A percentile compares a stretch with the other conserved stretches of the same genome.
These are phyloP conservation scores for Shinisaurus crocodilurus DNA, from an alignment of 2,113 vertebrate genomes.

Conservation along the genomic window DNA sequence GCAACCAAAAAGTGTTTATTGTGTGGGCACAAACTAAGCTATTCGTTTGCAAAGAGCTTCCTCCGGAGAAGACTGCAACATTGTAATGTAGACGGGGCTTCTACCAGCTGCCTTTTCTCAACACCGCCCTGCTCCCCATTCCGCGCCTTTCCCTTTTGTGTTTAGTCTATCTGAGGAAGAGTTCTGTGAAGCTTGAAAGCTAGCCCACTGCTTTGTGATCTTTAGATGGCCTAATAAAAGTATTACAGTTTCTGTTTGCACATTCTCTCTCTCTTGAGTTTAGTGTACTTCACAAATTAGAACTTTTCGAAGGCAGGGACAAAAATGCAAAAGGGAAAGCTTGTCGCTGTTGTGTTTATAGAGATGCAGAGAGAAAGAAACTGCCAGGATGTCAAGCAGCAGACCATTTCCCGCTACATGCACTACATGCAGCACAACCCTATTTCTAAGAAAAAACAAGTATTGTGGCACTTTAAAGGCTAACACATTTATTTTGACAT, in stretches of 20 bases:
- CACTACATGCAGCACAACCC: not conserved
- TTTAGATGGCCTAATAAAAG: not conserved
- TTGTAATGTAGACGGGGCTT: not conserved
- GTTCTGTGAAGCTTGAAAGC: constrained; percentile 2
- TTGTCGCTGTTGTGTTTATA: too few species aligned
- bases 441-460: not conserved
- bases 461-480: too few species aligned
- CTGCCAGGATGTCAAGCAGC: too few species aligned
- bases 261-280: not conserved
- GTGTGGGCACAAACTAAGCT: not conserved
- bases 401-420: not conserved
- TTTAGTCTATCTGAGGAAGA: not conserved
- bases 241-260: too few species aligned
- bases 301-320: not conserved
- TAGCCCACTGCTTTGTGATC: not conserved
- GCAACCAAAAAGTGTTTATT: constrained; percentile 1
- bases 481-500: too few species aligned
- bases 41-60: too few species aligned
- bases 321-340: too few species aligned
- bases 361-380: not conserved
- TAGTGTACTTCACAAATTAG: not conserved
- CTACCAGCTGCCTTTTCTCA: not conserved
- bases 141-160: not conserved
- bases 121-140: not conserved
- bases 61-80: not conserved